Conservation (phyloP, 92 coral and sea anemone genomes). For the Actinernus sp. region DNA sequence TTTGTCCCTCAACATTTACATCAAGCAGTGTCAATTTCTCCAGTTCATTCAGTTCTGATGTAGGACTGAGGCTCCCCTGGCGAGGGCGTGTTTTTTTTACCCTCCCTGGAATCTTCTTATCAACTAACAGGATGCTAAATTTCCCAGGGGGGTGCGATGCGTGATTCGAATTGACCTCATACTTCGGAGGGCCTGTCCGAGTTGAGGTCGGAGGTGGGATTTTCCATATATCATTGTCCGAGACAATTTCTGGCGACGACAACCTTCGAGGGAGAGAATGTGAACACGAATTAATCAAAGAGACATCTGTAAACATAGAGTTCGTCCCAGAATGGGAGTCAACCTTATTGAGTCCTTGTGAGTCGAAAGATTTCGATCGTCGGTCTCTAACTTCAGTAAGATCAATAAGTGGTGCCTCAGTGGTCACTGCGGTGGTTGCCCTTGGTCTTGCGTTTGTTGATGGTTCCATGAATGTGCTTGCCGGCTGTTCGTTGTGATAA, state of each 20-base stretch:
- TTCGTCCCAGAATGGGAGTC: conserved; percentile 1
- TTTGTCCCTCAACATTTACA: conserved; percentile 78
- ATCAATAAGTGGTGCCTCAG: conserved; percentile 62
- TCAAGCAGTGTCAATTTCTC: conserved; percentile 75
- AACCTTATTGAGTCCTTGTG: conserved; percentile 65
- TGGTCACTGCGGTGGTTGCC: conserved; percentile 26
- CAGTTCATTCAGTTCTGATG: conserved; percentile 52
- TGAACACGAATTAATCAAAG: conserved; percentile 24
- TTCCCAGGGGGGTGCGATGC: conserved; percentile 16
- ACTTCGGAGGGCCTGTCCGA: conserved; percentile 57
- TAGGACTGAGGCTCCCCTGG: conserved; percentile 68
- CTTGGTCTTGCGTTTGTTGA: conserved; percentile 25
- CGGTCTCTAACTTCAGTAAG: conserved; percentile 69
- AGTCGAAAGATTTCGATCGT: conserved; percentile 79
- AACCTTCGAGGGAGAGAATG: conserved; percentile 40
- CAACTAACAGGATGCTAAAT: conserved; percentile 24
- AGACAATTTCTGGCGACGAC: conserved; percentile 52
- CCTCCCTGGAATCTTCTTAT: conserved; percentile 39
- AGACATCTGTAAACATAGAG: conserved; percentile 27
- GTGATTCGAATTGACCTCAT: conserved; percentile 55
- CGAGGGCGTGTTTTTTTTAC: conserved; percentile 59
- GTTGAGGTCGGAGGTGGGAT: conserved; percentile 86
- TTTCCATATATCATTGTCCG: conserved; percentile 30
- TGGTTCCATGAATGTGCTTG: conserved; percentile 59
- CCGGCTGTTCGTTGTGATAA: conserved; percentile 46